Base-by-base conservation (phyloP, 2,113 vertebrate species). In the Hepsetus odoe region DNA sequence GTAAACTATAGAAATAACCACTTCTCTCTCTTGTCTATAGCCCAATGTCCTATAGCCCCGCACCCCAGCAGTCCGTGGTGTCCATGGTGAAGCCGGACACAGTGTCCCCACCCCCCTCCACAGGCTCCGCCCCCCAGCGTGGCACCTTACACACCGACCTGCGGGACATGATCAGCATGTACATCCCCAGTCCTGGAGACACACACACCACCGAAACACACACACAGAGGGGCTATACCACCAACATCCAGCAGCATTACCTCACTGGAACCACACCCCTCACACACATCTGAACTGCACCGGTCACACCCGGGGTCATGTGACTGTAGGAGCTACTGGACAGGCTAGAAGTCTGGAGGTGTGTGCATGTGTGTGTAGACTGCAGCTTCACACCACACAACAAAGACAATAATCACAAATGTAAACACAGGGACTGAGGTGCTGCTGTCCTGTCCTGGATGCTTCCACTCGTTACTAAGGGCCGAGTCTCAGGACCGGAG, bases 191-290 rank as follows among this genome's bases (percentile, higher is more conserved):
- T 20, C 58, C 53, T 11, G 44, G 40, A 30, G 89, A 91, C 55
- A 76, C 84, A 49, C 67, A 69, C 62, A 44, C 85, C 65, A 76
- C 85, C 55, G 73, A 69, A 40, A 67, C 85, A 1, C 90, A 69
- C 53, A 46, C 85, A 1, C 90, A 90, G 83, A 88, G 86, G 30
- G 86, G 86, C 28, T 90, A 87, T 77, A 84, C 86, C 35, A 74
- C 88, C 40, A 80, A 86, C 0, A 79, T 84, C 72, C 88, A 86
- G 67, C 82, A 85, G 67, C 86, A 87, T 68, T 88, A 86, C 70
- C 81, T 87, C 24, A 80, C 55, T 12, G 73, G 82, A 22, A 65
- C 80, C 1, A 59, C 75, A 5, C 85, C 85, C 0, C 83, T 88
- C 73, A 84, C 85, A 6, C 85, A 86, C 74, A 85, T 89, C 73